Percentiles rank a stretch among this genome's conserved stretches.
Conservation (phyloP, 1,140 invertebrate species). For the Hyposmocoma kahamanoa region DNA sequence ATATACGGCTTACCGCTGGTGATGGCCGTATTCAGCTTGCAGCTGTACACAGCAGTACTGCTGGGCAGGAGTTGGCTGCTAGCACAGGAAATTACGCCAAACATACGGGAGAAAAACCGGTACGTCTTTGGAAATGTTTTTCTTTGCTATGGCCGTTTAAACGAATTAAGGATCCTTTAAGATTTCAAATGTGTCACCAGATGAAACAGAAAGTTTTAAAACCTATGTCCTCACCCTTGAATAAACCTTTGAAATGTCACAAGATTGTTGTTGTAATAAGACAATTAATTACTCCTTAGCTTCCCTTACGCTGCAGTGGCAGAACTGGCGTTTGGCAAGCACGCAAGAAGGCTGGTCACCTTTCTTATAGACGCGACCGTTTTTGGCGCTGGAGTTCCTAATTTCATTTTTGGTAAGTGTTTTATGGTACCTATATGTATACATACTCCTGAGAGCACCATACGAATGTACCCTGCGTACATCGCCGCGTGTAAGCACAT, state of each 20-base stretch:
- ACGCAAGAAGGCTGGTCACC: constrained; percentile 75
- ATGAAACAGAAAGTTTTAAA: too few species aligned
- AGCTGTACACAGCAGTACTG: constrained; percentile 84
- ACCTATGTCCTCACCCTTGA: too few species aligned
- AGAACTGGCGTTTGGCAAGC: constrained; percentile 79
- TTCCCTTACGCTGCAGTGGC: constrained; percentile 86
- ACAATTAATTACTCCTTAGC: too few species aligned
- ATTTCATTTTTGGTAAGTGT: constrained; percentile 84
- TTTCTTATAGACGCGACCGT: constrained; percentile 82
- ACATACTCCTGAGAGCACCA: background rate
- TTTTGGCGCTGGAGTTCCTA: constrained; percentile 84
- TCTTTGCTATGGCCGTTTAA: too few species aligned
- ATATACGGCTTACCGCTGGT: constrained; percentile 81
- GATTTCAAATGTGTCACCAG: too few species aligned
- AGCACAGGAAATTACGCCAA: constrained; percentile 78
- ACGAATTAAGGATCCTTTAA: too few species aligned
- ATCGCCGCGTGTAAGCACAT: too few species aligned
- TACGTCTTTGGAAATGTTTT: constrained; percentile 26
- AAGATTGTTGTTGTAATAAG: too few species aligned
- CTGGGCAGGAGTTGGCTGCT: constrained; percentile 84
- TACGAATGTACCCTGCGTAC: too few species aligned
- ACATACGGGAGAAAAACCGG: constrained; percentile 80
- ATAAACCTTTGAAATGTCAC: too few species aligned
- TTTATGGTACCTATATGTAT: constrained; percentile 24
- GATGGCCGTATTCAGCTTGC: constrained; percentile 77